phyloP scores from a whole-genome alignment of 2,113 vertebrate species.

The Chrysochloris asiatica region DNA sequence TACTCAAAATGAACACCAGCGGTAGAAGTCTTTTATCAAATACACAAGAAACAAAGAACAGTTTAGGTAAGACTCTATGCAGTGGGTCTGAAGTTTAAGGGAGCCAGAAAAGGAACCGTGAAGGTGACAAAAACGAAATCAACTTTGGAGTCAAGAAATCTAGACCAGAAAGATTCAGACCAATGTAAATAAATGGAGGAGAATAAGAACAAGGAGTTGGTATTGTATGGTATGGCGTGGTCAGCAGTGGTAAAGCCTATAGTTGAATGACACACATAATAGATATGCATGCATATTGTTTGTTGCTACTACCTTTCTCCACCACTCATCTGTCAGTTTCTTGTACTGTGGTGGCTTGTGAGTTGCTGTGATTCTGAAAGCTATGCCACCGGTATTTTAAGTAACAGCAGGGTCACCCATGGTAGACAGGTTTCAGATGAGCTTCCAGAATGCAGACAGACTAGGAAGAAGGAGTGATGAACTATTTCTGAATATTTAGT shows the following conservation, averaged over 20 bases:
- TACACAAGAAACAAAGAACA: background rate
- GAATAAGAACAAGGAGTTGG: background rate
- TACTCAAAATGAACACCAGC: background rate
- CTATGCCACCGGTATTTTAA: too few relatives aligned
- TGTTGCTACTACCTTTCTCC: background rate
- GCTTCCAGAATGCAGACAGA: too few relatives aligned
- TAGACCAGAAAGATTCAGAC: background rate
- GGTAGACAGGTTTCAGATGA: too few relatives aligned
- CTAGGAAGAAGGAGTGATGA: too few relatives aligned
- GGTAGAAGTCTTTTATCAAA: background rate
- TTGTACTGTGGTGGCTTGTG: too few relatives aligned
- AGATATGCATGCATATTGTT: background rate
- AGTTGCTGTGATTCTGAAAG: too few relatives aligned
- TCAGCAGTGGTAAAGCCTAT: background rate
- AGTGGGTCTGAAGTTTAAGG: background rate
- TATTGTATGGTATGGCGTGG: background rate
- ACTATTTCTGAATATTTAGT: too few relatives aligned
- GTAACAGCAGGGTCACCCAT: too few relatives aligned
- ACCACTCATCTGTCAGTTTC: too few relatives aligned
- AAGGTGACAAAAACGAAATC: background rate
- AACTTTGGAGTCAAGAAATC: slow-evolving; percentile 10
- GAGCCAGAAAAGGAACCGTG: background rate
- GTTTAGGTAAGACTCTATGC: background rate
- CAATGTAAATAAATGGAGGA: background rate
- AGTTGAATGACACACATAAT: background rate